Conservation (phyloP, 2,888 invertebrate species). For the Oxytorus armatus region DNA sequence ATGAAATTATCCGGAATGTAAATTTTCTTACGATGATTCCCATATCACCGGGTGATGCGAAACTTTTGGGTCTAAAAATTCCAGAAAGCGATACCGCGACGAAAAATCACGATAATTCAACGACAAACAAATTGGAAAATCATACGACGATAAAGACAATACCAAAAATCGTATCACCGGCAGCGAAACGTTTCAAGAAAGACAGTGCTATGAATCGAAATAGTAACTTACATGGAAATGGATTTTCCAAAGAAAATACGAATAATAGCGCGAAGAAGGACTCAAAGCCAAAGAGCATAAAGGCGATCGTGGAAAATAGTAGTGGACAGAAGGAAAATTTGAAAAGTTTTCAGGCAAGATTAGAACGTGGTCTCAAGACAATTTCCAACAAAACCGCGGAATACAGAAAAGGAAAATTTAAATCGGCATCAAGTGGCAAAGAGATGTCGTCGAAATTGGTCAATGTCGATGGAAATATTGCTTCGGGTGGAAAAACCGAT, state of each 20-base stretch:
- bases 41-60: slow-evolving; percentile 55
- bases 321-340: slow-evolving; percentile 57
- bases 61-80: slow-evolving; percentile 56
- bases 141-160: slow-evolving; percentile 4
- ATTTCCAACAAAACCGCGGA: slow-evolving; percentile 65
- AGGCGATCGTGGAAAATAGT: slow-evolving; percentile 16
- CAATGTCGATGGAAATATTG: slow-evolving; percentile 7
- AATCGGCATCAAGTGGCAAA: slow-evolving; percentile 23
- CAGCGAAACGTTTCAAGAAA: slow-evolving; percentile 25
- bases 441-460: slow-evolving; percentile 1
- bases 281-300: background rate
- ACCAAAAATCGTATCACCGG: slow-evolving; percentile 3
- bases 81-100: slow-evolving; percentile 15
- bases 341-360: slow-evolving; percentile 69
- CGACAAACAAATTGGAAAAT: background rate
- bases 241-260: slow-evolving; percentile 21
- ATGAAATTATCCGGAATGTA: slow-evolving; percentile 48
- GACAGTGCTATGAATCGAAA: slow-evolving; percentile 6
- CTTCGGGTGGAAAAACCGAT: slow-evolving; percentile 1
- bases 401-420: slow-evolving; percentile 49
- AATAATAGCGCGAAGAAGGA: slow-evolving; percentile 29
- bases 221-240: background rate
- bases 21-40: slow-evolving; percentile 55
- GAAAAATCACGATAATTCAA: slow-evolving; percentile 9
- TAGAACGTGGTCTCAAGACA: slow-evolving; percentile 69